Evolutionary conservation across 1,140 invertebrate genomes (phyloP), one percentile per base, ranked within the genome.

Genomic region (Macrobrachium nipponense): DNA sequence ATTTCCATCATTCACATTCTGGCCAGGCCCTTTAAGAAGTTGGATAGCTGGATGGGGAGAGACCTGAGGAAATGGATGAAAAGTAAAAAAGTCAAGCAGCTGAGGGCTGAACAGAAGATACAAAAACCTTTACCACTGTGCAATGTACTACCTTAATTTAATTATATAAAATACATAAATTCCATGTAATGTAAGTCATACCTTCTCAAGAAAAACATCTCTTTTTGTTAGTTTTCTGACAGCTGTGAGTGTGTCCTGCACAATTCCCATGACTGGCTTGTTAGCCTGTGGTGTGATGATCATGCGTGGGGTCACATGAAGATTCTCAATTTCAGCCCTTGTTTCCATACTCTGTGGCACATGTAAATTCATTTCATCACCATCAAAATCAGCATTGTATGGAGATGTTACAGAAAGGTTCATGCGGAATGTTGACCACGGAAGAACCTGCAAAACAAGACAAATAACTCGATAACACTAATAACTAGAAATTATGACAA

Each of bases 351-450:
- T 99, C 90, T 99, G 99, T 0, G 99, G 98, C 5, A 99, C 97
- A 90, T 99, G 99, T 14, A 99, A 92, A 92, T 99, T 99, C 99
- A 99, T 99, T 93, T 99, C 99, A 91, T 99, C 99, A 12, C 99
- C 99, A 91, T 99, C 99, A 93, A 99, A 99, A 94, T 99, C 99
- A 90, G 99, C 98, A 92, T 99, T 99, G 92, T 99, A 99, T 0
- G 99, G 99, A 62, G 98, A 98, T 0, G 98, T 99, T 90, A 98
- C 98, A 92, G 97, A 98, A 70, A 96, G 91, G 92, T 97, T 97
- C 94, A 99, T 96, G 81, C 98, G 95, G 91, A 99, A 99, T 88
- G 98, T 99, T 75, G 97, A 99, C 98, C 98, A 99, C 0, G 98
- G 98, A 72, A 99, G 91, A 11, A 99, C 91, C 92, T 98, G 82